Evolutionary conservation across 2,888 invertebrate genomes (phyloP).

Genomic region (Physocephala rufipes): DNA sequence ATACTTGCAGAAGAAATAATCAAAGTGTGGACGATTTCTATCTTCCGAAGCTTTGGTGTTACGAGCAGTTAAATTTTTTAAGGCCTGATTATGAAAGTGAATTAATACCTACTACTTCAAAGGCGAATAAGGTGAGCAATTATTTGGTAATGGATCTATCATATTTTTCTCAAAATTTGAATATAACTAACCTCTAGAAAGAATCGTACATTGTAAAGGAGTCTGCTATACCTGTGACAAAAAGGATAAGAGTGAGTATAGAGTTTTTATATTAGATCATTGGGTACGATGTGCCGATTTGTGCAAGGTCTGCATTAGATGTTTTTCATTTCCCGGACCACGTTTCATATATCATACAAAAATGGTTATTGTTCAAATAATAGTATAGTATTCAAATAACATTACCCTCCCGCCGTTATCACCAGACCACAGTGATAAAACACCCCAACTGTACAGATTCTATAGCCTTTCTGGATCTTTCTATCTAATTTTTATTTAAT

Average conservation of each 20-base stretch:
- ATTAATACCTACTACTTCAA: not conserved
- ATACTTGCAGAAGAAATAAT: not conserved
- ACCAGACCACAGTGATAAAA: too few species aligned
- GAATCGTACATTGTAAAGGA: not conserved
- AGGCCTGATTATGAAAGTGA: not conserved
- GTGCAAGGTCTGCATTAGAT: too few species aligned
- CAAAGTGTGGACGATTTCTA: conserved; percentile 17
- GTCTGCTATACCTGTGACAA: not conserved
- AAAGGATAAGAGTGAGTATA: conserved; percentile 2
- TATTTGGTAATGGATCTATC: too few species aligned
- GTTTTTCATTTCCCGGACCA: too few species aligned
- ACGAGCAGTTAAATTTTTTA: conserved; percentile 3
- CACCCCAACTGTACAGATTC: too few species aligned
- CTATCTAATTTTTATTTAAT: too few species aligned
- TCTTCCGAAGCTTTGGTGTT: conserved; percentile 6
- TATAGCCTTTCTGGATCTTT: too few species aligned
- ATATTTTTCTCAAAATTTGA: not conserved
- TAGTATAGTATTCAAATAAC: too few species aligned
- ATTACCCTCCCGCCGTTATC: too few species aligned
- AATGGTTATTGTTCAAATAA: too few species aligned
- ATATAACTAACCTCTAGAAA: not conserved
- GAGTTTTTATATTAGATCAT: not conserved
- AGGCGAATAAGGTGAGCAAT: not conserved
- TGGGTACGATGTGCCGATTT: too few species aligned
- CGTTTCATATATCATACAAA: too few species aligned